These are phyloP conservation scores for Scaptomyza montana DNA, from an alignment of 1,140 invertebrate genomes.

Conservation along the genomic window DNA sequence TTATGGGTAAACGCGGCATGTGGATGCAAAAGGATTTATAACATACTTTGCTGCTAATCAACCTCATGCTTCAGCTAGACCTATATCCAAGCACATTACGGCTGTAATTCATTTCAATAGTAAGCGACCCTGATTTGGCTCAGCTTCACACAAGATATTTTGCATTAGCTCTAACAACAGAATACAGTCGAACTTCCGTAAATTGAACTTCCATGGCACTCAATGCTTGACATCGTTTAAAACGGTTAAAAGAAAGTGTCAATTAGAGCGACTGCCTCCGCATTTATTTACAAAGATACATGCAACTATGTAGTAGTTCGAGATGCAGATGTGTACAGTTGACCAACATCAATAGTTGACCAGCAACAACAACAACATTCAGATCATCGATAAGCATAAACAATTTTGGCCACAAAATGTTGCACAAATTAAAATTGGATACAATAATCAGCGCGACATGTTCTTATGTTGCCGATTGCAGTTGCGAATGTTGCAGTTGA, in stretches of 20 bases:
- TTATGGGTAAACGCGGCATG: too few species aligned
- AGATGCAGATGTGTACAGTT: not conserved
- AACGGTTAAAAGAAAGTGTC: constrained; percentile 78
- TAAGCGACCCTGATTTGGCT: too few species aligned
- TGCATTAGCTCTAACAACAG: too few species aligned
- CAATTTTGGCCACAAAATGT: constrained; percentile 73
- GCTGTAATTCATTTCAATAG: too few species aligned
- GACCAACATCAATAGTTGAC: constrained; percentile 18
- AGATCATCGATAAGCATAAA: constrained; percentile 31
- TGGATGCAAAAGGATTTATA: too few species aligned
- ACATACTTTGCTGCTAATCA: too few species aligned
- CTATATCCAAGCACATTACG: too few species aligned
- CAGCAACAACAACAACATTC: constrained; percentile 17
- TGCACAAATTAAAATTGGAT: constrained; percentile 79
- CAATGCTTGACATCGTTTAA: constrained; percentile 66
- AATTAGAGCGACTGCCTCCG: constrained; percentile 29
- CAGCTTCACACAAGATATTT: too few species aligned
- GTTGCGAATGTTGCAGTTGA: constrained; percentile 49
- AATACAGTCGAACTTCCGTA: too few species aligned
- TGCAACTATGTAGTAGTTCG: too few species aligned
- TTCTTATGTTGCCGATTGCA: constrained; percentile 47
- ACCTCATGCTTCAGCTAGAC: too few species aligned
- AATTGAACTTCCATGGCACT: constrained; percentile 13
- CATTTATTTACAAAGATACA: too few species aligned
- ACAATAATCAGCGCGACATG: constrained; percentile 77